Evolutionary conservation across 2,113 vertebrate genomes (phyloP).

Genomic region (Lamprotornis superbus): DNA sequence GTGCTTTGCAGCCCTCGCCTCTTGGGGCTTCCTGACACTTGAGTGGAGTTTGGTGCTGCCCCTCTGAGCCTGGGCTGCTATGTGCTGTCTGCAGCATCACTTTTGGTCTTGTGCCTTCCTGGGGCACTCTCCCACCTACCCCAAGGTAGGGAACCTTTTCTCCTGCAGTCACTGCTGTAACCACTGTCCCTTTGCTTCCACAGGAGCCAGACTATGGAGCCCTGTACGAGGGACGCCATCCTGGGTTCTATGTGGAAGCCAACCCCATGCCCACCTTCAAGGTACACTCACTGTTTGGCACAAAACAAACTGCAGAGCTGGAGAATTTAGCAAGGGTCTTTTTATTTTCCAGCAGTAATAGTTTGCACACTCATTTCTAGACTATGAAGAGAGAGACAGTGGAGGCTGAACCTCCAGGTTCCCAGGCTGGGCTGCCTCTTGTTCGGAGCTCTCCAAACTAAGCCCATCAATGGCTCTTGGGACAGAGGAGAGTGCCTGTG

Average conservation of each 20-base stretch:
- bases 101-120: background rate
- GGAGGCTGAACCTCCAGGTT: background rate
- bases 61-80: background rate
- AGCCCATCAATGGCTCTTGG: background rate
- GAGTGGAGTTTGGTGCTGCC: background rate
- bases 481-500: background rate
- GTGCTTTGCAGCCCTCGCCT: background rate
- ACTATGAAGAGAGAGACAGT: background rate
- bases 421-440: background rate
- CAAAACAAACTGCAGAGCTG: background rate
- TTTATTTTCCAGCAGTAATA: background rate
- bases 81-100: background rate
- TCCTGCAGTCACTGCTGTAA: background rate
- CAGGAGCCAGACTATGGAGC: constrained; percentile 97
- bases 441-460: background rate
- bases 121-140: rapidly evolving
- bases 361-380: background rate
- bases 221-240: constrained; percentile 92
- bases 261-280: constrained; percentile 98
- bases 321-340: background rate
- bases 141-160: background rate
- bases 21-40: background rate
- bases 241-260: constrained; percentile 96
- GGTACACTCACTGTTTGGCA: constrained; percentile 65
- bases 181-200: background rate